Conservation (phyloP, 2,113 vertebrate genomes). For the Aspidoscelis tigris region DNA sequence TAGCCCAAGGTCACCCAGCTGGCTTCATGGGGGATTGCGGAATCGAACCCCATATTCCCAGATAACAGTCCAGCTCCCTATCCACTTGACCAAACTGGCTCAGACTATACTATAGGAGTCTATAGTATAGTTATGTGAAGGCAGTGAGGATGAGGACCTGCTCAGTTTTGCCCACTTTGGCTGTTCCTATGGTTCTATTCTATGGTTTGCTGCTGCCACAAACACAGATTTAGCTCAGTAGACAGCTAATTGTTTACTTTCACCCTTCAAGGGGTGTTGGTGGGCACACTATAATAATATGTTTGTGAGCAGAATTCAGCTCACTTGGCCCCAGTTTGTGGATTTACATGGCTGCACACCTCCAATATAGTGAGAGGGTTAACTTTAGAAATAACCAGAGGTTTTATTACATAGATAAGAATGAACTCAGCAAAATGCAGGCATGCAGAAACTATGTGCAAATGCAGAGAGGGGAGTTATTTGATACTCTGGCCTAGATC, state of each 20-base stretch:
- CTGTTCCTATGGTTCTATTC: too few relatives aligned
- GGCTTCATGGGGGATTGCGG: too few relatives aligned
- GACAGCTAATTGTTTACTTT: background rate
- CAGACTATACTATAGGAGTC: too few relatives aligned
- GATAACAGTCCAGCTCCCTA: too few relatives aligned
- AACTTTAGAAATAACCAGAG: constrained; percentile 17
- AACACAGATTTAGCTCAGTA: background rate
- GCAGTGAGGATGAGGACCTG: too few relatives aligned
- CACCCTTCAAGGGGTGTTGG: background rate
- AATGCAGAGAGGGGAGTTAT: constrained; percentile 3
- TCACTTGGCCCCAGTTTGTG: background rate
- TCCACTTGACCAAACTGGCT: too few relatives aligned
- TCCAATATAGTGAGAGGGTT: background rate
- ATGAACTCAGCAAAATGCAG: constrained; percentile 21
- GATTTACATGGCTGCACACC: background rate
- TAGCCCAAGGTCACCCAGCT: too few relatives aligned
- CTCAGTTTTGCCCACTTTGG: too few relatives aligned
- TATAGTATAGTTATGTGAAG: too few relatives aligned
- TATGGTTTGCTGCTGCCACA: too few relatives aligned
- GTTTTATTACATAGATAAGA: constrained; percentile 22
- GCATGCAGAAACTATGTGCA: constrained; percentile 33
- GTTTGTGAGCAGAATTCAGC: background rate
- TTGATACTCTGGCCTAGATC: background rate
- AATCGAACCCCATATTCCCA: too few relatives aligned
- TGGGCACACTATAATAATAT: background rate